Evolutionary conservation across 2,888 invertebrate genomes (phyloP).

Genomic region (Tipula confusa): DNA sequence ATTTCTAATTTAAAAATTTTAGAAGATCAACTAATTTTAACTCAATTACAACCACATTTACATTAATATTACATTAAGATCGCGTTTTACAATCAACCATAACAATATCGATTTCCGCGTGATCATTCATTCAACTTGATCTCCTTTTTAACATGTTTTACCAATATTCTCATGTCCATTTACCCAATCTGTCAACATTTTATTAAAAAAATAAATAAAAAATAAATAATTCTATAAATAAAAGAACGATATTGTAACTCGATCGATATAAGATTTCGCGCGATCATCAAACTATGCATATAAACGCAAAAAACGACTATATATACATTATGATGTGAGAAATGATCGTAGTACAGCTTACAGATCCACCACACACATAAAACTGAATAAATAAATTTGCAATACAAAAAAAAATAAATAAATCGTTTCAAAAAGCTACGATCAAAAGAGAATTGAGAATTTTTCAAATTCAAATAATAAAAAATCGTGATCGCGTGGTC

Average conservation of each 20-base stretch:
- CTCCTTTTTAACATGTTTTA: no score
- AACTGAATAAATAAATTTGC: not conserved
- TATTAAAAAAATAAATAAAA: no score
- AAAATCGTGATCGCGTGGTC: conserved; percentile 20
- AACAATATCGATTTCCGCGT: not conserved
- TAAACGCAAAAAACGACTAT: not conserved
- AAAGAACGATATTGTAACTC: no score
- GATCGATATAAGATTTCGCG: not conserved
- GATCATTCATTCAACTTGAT: not conserved
- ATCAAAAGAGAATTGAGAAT: conserved; percentile 20
- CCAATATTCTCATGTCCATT: not conserved
- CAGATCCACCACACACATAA: not conserved
- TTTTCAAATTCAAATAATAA: not conserved
- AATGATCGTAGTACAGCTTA: not conserved
- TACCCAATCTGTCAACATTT: not conserved
- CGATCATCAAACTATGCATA: not conserved
- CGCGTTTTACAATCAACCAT: no score
- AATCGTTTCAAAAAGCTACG: not conserved
- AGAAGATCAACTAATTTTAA: no score
- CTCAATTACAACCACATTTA: no score
- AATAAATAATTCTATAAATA: no score
- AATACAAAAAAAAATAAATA: not conserved
- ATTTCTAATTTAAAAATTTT: no score
- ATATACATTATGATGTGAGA: not conserved
- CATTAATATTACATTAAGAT: no score